Evolutionary conservation across 1,140 invertebrate genomes (phyloP), one percentile per base, ranked within the genome.

Genomic region (Eueides isabella): DNA sequence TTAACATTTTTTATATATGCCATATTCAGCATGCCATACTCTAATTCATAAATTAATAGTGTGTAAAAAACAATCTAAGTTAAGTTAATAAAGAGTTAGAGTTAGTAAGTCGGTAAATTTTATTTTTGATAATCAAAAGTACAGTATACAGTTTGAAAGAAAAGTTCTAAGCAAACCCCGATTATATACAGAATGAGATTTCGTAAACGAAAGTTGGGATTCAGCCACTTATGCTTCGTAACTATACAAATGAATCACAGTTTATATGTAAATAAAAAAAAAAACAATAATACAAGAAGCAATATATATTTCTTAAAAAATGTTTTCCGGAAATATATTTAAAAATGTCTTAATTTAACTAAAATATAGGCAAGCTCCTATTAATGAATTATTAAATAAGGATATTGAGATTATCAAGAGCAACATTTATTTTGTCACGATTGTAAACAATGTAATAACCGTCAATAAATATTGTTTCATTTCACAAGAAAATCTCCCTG

Each of bases 121-220:
- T 14, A 16, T 38, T 38, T 38, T 38, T 38, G 5, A 14, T 38
- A 38, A 38, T 16, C 14, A 1, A 38, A 16, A 38, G 35, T 14
- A 38, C 14, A 38, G 35, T 38, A 38, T 38, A 9, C 1, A 38
- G 3, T 16, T 38, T 38, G n/a, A n/a, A n/a, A n/a, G n/a, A n/a
- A n/a, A n/a, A n/a, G n/a, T n/a, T n/a, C n/a, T n/a, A n/a, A n/a
- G n/a, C n/a, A n/a, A n/a, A n/a, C n/a, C n/a, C n/a, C n/a, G n/a
- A n/a, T n/a, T n/a, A n/a, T 82, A 83, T 79, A 82, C 61, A 67
- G 23, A 74, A 66, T 75, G 79, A 81, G 75, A 82, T 75, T 65
- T 72, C 29, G 74, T 79, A 79, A 73, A 73, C 63, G 65, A 76
- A 80, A 85, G 80, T 83, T 83, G 48, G 70, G 75, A 84, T 79